Evolutionary conservation across 2,888 invertebrate species (phyloP).

Genomic region (Plebejus melissa): DNA sequence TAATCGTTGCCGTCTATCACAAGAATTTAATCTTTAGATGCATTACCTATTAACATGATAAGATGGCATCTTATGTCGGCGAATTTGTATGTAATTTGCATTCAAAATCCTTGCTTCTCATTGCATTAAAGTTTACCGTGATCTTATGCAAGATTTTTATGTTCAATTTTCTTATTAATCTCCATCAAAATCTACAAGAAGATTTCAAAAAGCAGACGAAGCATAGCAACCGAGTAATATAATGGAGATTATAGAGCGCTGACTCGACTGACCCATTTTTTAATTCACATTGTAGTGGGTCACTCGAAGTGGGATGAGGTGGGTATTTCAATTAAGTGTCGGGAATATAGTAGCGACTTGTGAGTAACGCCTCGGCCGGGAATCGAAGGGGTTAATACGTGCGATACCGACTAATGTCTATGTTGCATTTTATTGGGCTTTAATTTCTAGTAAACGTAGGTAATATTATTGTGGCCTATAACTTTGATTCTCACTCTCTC

Average conservation of each 20-base stretch:
- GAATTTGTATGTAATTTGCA: background rate
- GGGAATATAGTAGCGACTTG: conserved; percentile 38
- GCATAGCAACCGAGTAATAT: background rate
- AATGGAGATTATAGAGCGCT: conserved; percentile 17
- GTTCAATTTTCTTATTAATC: background rate
- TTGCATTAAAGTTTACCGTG: too few species aligned
- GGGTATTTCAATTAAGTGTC: conserved; percentile 48
- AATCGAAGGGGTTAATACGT: conserved; percentile 14
- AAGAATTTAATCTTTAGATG: background rate
- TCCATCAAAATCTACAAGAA: background rate
- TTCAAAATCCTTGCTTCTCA: background rate
- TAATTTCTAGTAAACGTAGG: too few species aligned
- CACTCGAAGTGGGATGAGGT: conserved; percentile 30
- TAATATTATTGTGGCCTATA: too few species aligned
- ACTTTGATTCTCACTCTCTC: too few species aligned
- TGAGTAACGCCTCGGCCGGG: conserved; percentile 43
- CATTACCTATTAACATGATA: background rate
- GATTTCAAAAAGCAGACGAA: background rate
- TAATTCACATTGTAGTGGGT: conserved; percentile 25
- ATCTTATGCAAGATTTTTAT: too few species aligned
- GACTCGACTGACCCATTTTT: conserved; percentile 25
- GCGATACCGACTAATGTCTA: background rate
- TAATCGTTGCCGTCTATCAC: conserved; percentile 14
- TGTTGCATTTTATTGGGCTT: background rate
- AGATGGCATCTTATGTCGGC: background rate